These are phyloP conservation scores for Leptarthrus brevirostris DNA, from an alignment of 2,888 invertebrate genomes.

Conservation along the genomic window DNA sequence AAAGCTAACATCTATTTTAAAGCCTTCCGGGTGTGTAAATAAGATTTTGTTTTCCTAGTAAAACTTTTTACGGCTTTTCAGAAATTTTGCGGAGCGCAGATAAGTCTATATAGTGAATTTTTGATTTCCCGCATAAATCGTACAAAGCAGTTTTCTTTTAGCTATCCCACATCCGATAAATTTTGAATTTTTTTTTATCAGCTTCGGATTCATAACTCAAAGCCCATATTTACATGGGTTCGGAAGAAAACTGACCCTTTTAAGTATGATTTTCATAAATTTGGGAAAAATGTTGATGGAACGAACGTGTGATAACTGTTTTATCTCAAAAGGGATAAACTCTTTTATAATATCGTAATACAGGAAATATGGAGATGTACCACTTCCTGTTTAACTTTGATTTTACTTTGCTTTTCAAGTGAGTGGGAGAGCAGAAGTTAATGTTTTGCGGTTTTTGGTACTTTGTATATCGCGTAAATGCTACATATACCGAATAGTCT, in stretches of 20 bases:
- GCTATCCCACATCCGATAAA: conserved; percentile 14
- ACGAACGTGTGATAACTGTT: conserved; percentile 41
- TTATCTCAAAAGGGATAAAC: conserved; percentile 24
- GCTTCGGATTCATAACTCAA: conserved; percentile 35
- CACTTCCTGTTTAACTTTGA: not conserved
- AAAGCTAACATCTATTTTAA: not conserved
- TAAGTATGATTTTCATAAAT: conserved; percentile 31
- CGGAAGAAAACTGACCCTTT: conserved; percentile 30
- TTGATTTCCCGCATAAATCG: conserved; percentile 38
- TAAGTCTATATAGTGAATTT: conserved; percentile 44
- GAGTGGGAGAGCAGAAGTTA: no score
- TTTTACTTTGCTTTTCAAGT: not conserved
- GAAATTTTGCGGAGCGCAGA: conserved; percentile 17
- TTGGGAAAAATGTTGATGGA: not conserved
- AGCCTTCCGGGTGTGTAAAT: conserved; percentile 19
- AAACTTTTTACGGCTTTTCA: conserved; percentile 36
- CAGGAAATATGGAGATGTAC: not conserved
- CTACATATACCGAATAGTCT: no score
- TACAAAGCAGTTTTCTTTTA: conserved; percentile 6
- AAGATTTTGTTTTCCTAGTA: conserved; percentile 41
- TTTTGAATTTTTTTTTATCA: conserved; percentile 37
- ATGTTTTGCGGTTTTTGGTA: no score
- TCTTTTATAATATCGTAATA: conserved; percentile 1
- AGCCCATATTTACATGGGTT: conserved; percentile 38
- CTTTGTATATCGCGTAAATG: no score